Conservation (phyloP, 2,113 vertebrate genomes). For the Smithornis capensis region DNA sequence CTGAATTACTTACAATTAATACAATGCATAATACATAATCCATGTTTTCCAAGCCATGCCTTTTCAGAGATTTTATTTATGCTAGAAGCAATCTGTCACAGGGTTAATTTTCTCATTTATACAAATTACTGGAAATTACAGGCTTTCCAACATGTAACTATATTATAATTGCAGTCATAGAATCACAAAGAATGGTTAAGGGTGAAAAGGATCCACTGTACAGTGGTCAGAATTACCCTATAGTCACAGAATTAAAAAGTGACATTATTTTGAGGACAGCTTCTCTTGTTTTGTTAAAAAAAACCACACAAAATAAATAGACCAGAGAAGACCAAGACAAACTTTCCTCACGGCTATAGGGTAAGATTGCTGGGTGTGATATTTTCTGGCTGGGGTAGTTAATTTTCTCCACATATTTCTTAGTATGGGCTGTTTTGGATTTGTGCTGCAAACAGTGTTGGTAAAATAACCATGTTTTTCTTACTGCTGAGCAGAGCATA, state of each 20-base stretch:
- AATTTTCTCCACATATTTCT: not conserved
- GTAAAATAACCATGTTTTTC: not conserved
- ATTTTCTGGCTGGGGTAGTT: too few relatives aligned
- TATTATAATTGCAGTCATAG: not conserved
- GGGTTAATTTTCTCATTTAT: not conserved
- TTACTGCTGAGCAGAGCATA: not conserved
- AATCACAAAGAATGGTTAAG: not conserved
- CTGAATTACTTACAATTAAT: not conserved
- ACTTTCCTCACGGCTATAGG: not conserved
- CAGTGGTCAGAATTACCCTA: not conserved
- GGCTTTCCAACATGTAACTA: not conserved
- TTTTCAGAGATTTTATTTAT: not conserved
- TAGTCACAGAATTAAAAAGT: not conserved
- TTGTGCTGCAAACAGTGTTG: not conserved
- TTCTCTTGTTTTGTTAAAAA: not conserved
- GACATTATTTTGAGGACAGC: not conserved
- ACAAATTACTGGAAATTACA: not conserved
- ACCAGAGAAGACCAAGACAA: not conserved
- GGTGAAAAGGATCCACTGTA: not conserved
- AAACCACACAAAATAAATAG: not conserved
- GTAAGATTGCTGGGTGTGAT: not conserved
- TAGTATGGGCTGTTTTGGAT: not conserved
- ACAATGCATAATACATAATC: rapidly evolving
- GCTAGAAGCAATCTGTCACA: not conserved
- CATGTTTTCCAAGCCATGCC: not conserved